Conservation (phyloP, 2,113 vertebrate genomes). For the Silurus meridionalis region DNA sequence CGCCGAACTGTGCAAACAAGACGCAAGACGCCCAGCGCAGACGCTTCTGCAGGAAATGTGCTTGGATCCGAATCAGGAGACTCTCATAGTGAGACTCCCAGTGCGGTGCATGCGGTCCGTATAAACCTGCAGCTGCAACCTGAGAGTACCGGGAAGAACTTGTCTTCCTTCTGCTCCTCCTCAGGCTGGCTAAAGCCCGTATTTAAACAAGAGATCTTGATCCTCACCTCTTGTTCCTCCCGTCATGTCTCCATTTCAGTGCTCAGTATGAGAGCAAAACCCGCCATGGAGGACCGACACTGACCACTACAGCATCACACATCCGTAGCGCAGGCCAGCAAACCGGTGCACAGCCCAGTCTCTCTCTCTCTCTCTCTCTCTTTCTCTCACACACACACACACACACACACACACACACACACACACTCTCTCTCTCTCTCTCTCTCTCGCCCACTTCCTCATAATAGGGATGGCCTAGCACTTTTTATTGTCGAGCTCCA, state of each 20-base stretch:
- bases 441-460: constrained; percentile 13
- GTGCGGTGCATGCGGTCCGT: constrained; percentile 34
- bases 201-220: constrained; percentile 48
- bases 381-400: constrained; percentile 21
- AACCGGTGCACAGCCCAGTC: constrained; percentile 39
- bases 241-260: constrained; percentile 36
- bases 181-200: constrained; percentile 17
- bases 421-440: constrained; percentile 22
- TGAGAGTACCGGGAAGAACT: constrained; percentile 37
- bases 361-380: constrained; percentile 42
- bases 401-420: not conserved
- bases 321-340: constrained; percentile 55
- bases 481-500: constrained; percentile 52
- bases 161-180: constrained; percentile 6
- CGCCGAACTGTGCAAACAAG: constrained; percentile 33
- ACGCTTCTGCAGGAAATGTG: constrained; percentile 46
- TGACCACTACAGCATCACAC: constrained; percentile 22
- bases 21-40: constrained; percentile 32
- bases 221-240: constrained; percentile 24
- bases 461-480: not conserved
- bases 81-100: constrained; percentile 33
- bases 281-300: constrained; percentile 19
- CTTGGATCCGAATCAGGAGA: constrained; percentile 49
- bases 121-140: constrained; percentile 46
- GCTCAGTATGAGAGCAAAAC: constrained; percentile 19